Conservation (phyloP, 2,797 vertebrate genomes). For the Sebastes vulpes region DNA sequence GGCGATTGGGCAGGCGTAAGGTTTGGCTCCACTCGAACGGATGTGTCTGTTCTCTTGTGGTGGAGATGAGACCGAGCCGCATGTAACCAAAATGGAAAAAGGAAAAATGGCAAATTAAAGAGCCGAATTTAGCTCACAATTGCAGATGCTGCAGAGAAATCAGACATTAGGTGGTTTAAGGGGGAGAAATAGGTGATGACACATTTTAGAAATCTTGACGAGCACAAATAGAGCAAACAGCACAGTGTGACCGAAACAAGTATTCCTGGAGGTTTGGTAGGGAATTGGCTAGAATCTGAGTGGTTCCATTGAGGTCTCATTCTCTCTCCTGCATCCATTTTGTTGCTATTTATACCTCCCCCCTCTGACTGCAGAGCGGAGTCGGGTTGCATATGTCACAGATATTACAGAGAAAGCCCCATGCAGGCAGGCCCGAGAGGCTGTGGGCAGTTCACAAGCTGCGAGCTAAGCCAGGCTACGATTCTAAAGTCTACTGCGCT, state of each 20-base stretch:
- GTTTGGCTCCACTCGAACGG: slow-evolving; percentile 69
- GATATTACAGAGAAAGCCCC: slow-evolving; percentile 67
- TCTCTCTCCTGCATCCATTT: slow-evolving; percentile 51
- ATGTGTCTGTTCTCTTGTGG: slow-evolving; percentile 45
- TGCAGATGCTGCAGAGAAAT: slow-evolving; percentile 35
- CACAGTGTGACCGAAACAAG: background rate
- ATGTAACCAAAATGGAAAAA: slow-evolving; percentile 25
- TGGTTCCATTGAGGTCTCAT: slow-evolving; percentile 45
- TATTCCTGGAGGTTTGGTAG: slow-evolving; percentile 8
- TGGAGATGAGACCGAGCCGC: slow-evolving; percentile 49
- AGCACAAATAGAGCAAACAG: slow-evolving; percentile 14
- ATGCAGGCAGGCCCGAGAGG: slow-evolving; percentile 55
- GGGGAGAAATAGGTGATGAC: slow-evolving; percentile 36
- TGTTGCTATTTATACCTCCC: slow-evolving; percentile 77
- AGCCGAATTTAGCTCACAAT: slow-evolving; percentile 35
- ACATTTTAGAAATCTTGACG: slow-evolving; percentile 37
- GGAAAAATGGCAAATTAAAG: slow-evolving; percentile 45
- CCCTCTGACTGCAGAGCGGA: slow-evolving; percentile 56
- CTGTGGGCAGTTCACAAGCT: slow-evolving; percentile 65
- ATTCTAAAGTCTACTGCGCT: slow-evolving; percentile 56
- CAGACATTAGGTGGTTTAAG: slow-evolving; percentile 28
- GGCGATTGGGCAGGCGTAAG: slow-evolving; percentile 58
- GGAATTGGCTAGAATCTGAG: slow-evolving; percentile 13
- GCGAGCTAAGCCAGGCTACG: slow-evolving; percentile 53
- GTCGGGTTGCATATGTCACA: slow-evolving; percentile 71